phyloP scores from a whole-genome alignment of 1,140 invertebrate genomes.

The Lepidostoma basale region DNA sequence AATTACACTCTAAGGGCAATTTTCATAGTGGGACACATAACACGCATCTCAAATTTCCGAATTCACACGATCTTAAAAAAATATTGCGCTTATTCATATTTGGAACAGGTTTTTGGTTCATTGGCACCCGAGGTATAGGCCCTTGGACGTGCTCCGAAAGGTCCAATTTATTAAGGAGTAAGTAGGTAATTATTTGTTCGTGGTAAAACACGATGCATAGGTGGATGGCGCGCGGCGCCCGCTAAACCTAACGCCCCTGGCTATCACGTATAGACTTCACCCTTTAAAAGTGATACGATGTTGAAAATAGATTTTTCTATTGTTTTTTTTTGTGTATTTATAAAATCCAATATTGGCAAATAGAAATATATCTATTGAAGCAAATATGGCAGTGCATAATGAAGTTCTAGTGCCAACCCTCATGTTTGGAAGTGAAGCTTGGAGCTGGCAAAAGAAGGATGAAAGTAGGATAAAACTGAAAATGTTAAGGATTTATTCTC shows the following conservation, averaged over 20 bases:
- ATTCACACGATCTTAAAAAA: slow-evolving; percentile 16
- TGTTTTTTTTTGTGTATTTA: too few species aligned
- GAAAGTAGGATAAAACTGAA: too few species aligned
- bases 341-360: too few species aligned
- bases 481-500: too few species aligned
- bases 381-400: too few species aligned
- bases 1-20: neutral
- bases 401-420: too few species aligned
- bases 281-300: too few species aligned
- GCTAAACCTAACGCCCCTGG: slow-evolving; percentile 13
- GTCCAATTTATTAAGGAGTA: slow-evolving; percentile 22
- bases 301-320: too few species aligned
- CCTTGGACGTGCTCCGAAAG: neutral
- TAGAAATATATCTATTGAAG: too few species aligned
- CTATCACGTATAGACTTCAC: slow-evolving; percentile 29
- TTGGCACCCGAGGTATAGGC: neutral
- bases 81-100: neutral
- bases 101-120: slow-evolving; percentile 6
- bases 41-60: slow-evolving; percentile 8
- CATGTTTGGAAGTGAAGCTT: too few species aligned
- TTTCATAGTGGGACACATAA: neutral
- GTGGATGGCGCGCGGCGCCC: neutral
- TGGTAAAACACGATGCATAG: slow-evolving; percentile 9
- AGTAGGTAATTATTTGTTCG: slow-evolving; percentile 30
- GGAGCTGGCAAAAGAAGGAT: too few species aligned